Evolutionary conservation across 1,140 invertebrate species (phyloP), one percentile per base, ranked within the genome.

Genomic region (Metopolophium dirhodum): DNA sequence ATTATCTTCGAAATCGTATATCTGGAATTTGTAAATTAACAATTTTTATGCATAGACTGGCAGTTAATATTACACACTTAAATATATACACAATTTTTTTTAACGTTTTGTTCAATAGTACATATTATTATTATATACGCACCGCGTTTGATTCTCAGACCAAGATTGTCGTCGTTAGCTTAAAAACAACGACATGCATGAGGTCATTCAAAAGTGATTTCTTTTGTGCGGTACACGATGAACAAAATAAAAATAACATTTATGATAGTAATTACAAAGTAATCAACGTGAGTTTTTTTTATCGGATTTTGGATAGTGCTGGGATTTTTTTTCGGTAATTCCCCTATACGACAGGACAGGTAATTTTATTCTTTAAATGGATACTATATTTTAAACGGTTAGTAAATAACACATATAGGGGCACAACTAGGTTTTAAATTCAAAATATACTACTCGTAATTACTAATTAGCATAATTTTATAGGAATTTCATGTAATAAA

Each of bases 211-310:
- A 49, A 87, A 87, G n/a, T 4, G 2, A 47, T 49, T 87, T 49
- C 86, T 49, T 45, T 87, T 49, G 47, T 87, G 61, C n/a, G 61
- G 6, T 77, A 77, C 61, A n/a, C 61, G 37, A 85, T 85, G 35
- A 51, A 51, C 49, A 51, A 18, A 51, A 51, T 37, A 45, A 23
- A 85, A 45, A 85, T 45, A 41, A 85, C 41, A 11, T 45, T 85
- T 85, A n/a, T n/a, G 30, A 87, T 87, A 47, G 51, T 87, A 87
- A 87, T 87, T 77, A 77, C 14, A 77, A 77, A 77, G n/a, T 77
- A 77, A 77, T 77, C 30, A n/a, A n/a, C 30, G 30, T n/a, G 30
- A 77, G 30, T 18, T 77, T n/a, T 77, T 77, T 77, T 35, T 77
- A 68, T 68, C 30, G 61, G n/a, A 68, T 18, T 68, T 68, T 14